Base-by-base conservation (phyloP, 2,113 vertebrate genomes). In the Scalopus aquaticus region DNA sequence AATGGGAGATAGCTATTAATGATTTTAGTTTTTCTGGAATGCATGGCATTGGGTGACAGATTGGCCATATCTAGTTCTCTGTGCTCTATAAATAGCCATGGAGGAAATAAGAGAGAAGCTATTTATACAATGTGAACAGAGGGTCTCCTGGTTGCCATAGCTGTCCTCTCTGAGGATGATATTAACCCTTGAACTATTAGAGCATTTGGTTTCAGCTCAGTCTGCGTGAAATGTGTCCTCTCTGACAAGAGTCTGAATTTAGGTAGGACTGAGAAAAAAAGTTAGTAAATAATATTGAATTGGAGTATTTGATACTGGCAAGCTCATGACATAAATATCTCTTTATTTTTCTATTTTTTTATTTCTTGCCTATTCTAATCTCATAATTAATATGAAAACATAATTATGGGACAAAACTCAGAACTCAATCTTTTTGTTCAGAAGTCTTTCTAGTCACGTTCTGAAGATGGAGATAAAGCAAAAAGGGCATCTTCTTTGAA, bases 321-420 rank as follows among this genome's bases (percentile, higher is more conserved):
- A 92, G 4, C 7, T 73, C 44, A 32, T 37, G 13, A 64, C 42
- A 70, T 0, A 16, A 79, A 85, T 22, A 35, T 65, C 4, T 44
- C 35, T 88, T 74, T 91, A 42, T 74, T 22, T 58, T 44, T 80
- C n/a, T n/a, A n/a, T 51, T 73, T 87, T 51, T 15, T 30, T 32
- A 24, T 46, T 46, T 93, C 62, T 24, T 60, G 24, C 26, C 70
- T 56, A 28, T 3, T 64, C n/a, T 86, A 74, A 86, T 70, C 56
- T 77, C 78, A 30, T 22, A 51, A 70, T 79, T 62, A 87, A 72
- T 62, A 84, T 51, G 54, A 90, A 92, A 84, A 67, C 12, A 8
- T 85, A 89, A 79, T 22, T n/a, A 78, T n/a, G 17, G 46, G 78
- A 84, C 46, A 95, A 90, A 92, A 65, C 1, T 32, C 54, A 72